Percentiles rank a stretch among this genome's conserved stretches.
phyloP scores from a whole-genome alignment of 2,797 vertebrate genomes.

The Mustela erminea region DNA sequence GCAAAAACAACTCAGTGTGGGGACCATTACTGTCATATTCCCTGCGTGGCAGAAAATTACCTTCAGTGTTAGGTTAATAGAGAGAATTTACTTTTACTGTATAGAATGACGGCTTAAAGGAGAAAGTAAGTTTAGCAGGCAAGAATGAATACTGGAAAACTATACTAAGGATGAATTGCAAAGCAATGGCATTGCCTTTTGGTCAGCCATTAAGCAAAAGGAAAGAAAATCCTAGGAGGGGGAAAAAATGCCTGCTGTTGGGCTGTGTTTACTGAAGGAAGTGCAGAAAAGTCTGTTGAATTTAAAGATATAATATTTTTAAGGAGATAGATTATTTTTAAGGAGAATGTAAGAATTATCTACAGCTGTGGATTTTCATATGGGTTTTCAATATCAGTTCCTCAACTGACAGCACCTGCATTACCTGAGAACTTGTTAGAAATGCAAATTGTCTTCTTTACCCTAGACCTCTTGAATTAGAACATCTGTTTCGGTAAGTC shows the following conservation, averaged over 20 bases:
- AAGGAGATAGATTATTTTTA: neutral
- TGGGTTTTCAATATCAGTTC: neutral
- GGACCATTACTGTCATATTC: neutral
- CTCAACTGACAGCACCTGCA: neutral
- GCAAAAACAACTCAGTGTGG: neutral
- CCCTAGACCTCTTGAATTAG: neutral
- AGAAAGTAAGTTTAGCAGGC: neutral
- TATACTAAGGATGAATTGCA: neutral
- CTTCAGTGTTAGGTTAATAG: conserved; percentile 1
- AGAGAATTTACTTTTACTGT: neutral
- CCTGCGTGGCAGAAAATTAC: conserved; percentile 19
- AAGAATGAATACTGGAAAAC: neutral
- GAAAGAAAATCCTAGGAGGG: neutral
- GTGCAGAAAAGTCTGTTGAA: neutral
- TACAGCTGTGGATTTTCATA: neutral
- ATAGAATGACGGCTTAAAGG: neutral
- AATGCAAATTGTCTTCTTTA: neutral
- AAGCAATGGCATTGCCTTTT: neutral
- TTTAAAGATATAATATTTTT: neutral
- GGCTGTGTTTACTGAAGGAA: neutral
- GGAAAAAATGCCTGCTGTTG: neutral
- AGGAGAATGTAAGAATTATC: neutral
- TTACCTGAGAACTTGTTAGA: neutral
- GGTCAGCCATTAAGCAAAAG: conserved; percentile 4
- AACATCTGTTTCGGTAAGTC: neutral